Percentiles rank a stretch among this genome's conserved stretches.
phyloP scores from a whole-genome alignment of 2,888 invertebrate species.

The Scotopteryx bipunctaria region DNA sequence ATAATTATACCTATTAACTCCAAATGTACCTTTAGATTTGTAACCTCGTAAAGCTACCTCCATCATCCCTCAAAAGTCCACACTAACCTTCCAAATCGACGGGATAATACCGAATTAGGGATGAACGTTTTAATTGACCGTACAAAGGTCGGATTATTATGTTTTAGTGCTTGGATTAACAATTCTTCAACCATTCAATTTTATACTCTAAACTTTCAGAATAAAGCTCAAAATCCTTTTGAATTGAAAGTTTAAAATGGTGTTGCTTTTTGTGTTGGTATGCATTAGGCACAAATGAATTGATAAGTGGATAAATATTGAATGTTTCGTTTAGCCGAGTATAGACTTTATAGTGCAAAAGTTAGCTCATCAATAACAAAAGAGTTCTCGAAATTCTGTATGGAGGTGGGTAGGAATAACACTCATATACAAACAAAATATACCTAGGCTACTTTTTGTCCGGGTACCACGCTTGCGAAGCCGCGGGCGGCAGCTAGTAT shows the following conservation, averaged over 20 bases:
- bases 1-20: not conserved
- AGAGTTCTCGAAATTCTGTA: not conserved
- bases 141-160: conserved; percentile 28
- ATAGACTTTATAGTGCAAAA: not conserved
- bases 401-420: too few species aligned
- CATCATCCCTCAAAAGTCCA: conserved; percentile 35
- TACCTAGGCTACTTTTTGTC: too few species aligned
- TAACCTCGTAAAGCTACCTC: conserved; percentile 36
- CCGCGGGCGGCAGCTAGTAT: too few species aligned
- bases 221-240: conserved; percentile 8
- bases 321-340: conserved; percentile 3
- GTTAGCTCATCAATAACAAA: not conserved
- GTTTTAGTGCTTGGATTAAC: conserved; percentile 28
- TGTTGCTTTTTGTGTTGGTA: conserved; percentile 12
- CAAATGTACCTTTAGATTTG: conserved; percentile 1
- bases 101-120: conserved; percentile 38
- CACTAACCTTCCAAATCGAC: conserved; percentile 39
- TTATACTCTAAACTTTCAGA: not conserved
- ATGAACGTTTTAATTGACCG: conserved; percentile 40
- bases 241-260: not conserved
- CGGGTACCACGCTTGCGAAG: too few species aligned
- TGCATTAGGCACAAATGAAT: conserved; percentile 13
- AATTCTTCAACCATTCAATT: conserved; percentile 10
- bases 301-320: conserved; percentile 12
- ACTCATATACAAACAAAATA: too few species aligned